These are phyloP conservation scores for Drosophila navojoa DNA, from an alignment of 1,140 invertebrate genomes.

Conservation along the genomic window DNA sequence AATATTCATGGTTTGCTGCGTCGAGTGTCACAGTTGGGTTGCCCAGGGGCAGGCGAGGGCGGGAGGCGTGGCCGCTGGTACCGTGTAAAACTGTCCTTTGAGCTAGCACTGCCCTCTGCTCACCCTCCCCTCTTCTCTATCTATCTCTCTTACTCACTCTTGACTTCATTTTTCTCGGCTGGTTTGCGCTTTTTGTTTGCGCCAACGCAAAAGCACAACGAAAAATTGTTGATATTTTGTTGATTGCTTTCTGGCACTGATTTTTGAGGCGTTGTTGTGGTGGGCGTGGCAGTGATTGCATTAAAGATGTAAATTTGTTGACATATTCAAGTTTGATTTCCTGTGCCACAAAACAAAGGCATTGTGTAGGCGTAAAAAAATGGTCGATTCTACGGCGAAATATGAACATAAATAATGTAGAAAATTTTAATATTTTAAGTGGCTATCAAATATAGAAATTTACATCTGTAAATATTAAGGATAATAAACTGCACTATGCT, in stretches of 20 bases:
- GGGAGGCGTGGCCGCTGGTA: neutral
- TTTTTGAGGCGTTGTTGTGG: constrained; percentile 24
- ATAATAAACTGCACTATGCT: no score
- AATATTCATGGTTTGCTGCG: constrained; percentile 77
- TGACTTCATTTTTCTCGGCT: constrained; percentile 29
- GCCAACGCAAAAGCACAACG: constrained; percentile 56
- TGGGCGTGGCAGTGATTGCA: constrained; percentile 12
- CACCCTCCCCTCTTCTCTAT: neutral
- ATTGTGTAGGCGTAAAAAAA: constrained; percentile 5
- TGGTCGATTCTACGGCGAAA: no score
- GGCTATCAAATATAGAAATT: no score
- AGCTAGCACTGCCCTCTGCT: constrained; percentile 26
- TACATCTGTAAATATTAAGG: no score
- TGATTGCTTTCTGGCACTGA: constrained; percentile 70
- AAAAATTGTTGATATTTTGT: constrained; percentile 79
- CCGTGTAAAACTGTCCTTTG: constrained; percentile 55
- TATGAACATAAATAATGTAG: neutral
- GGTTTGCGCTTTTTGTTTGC: constrained; percentile 64
- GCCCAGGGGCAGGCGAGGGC: neutral
- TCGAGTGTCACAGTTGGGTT: constrained; percentile 58
- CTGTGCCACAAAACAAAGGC: constrained; percentile 1
- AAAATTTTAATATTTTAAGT: no score
- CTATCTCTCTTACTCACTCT: neutral
- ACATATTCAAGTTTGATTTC: constrained; percentile 39
- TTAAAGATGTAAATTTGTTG: constrained; percentile 15